phyloP scores from a whole-genome alignment of 1,140 invertebrate species.

The Caenorhabditis remanei region DNA sequence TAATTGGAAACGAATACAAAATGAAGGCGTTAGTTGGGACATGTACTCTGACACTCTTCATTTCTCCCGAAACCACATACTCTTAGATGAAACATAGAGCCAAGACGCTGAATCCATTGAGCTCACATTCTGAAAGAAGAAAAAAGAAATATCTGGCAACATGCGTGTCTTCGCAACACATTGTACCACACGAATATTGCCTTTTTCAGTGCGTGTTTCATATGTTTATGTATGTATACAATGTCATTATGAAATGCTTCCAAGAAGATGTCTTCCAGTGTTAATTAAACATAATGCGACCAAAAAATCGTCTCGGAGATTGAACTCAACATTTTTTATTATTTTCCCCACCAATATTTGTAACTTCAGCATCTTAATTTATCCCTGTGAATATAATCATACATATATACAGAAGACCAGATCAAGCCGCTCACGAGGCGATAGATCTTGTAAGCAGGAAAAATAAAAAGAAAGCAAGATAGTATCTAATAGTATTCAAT shows the following conservation, averaged over 20 bases:
- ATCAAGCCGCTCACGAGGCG: too few species aligned
- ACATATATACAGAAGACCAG: too few species aligned
- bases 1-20: conserved; percentile 46
- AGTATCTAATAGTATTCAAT: too few species aligned
- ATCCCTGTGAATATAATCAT: too few species aligned
- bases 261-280: neutral
- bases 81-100: conserved; percentile 12
- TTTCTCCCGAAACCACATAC: conserved; percentile 30
- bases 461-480: too few species aligned
- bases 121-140: neutral
- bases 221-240: conserved; percentile 42
- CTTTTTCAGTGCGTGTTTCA: conserved; percentile 18
- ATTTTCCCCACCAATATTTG: neutral
- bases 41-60: conserved; percentile 13
- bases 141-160: conserved; percentile 34
- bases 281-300: conserved; percentile 25
- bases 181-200: conserved; percentile 5
- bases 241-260: conserved; percentile 29
- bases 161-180: conserved; percentile 8
- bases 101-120: conserved; percentile 1
- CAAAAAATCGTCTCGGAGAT: neutral
- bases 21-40: conserved; percentile 28
- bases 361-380: too few species aligned
- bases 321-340: neutral
- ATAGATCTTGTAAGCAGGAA: too few species aligned